Evolutionary conservation across 2,113 vertebrate species (phyloP), one percentile per base, ranked within the genome.

Genomic region (Myotis lucifugus): DNA sequence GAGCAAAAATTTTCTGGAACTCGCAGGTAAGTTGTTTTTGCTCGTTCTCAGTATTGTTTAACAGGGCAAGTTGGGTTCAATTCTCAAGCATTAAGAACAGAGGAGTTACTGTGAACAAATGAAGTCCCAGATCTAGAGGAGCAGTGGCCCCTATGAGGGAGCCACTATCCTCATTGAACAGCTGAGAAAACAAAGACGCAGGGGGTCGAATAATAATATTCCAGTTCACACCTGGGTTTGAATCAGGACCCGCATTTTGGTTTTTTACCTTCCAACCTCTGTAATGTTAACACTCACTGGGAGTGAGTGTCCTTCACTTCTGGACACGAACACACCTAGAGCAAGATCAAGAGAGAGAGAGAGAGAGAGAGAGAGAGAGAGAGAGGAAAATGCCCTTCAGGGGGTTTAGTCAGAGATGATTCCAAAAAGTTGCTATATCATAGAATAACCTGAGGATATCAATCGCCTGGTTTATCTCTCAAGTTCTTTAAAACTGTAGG

Each of bases 211-310:
- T 64, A 74, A 46, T 4, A 37, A 76, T 73, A 37, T 79, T 76
- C 18, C 70, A 64, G 5, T 37, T 48, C 19, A 18, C 56, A 54
- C 19, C 8, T 59, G 25, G 2, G 17, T 67, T 74, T 23, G 21
- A 56, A 37, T n/a, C n/a, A 9, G 29, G 34, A 9, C 6, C 64
- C 66, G 17, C 13, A n/a, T 84, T 79, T 54, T 52, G 34, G n/a
- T 23, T 82, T 14, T 59, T 37, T 59, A 54, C 34, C 2, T 3
- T 72, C 48, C 4, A 1, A 8, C 2, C 59, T 81, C 10, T 14
- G 52, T 54, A 88, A 34, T 0, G 0, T 8, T 46, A 13, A 17
- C 14, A 4, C 9, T n/a, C 29, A 19, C 10, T 2, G 1, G 6
- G 70, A 61, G 2, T 0, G 56, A 59, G 9, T 6, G 3, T 32